A percentile compares a stretch with the other conserved stretches of the same genome.
Conservation (phyloP, 2,888 invertebrate genomes). For the Stegophylla sp. region DNA sequence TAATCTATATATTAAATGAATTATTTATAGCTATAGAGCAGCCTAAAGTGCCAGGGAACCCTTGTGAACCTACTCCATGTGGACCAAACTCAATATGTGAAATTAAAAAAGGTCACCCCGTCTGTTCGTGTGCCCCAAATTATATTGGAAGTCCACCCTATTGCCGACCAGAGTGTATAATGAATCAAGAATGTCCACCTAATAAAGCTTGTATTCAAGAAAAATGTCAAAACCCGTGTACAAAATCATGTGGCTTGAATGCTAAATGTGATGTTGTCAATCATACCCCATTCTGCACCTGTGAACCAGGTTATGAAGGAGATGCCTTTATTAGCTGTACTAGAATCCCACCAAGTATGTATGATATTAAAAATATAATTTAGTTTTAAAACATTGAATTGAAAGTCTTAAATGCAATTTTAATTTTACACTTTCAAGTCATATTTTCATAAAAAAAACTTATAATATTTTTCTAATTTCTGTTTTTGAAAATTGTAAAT, state of each 20-base stretch:
- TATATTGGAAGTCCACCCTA: conserved; percentile 83
- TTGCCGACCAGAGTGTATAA: conserved; percentile 82
- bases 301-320: conserved; percentile 78
- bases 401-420: no score
- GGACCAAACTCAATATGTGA: conserved; percentile 85
- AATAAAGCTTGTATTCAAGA: conserved; percentile 81
- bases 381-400: no score
- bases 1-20: conserved; percentile 17
- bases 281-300: conserved; percentile 82
- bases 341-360: conserved; percentile 67
- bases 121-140: conserved; percentile 69
- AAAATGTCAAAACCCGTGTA: conserved; percentile 83
- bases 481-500: not conserved
- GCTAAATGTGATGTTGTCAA: conserved; percentile 81
- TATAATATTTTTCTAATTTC: no score
- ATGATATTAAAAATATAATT: not conserved
- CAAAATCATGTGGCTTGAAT: conserved; percentile 78
- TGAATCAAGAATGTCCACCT: conserved; percentile 81
- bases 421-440: no score
- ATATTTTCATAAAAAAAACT: no score
- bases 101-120: conserved; percentile 75
- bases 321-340: conserved; percentile 85
- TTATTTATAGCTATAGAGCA: conserved; percentile 62
- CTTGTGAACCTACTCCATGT: conserved; percentile 70
- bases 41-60: conserved; percentile 64